Conservation (phyloP, 1,140 invertebrate genomes). For the Dendrolimus kikuchii region DNA sequence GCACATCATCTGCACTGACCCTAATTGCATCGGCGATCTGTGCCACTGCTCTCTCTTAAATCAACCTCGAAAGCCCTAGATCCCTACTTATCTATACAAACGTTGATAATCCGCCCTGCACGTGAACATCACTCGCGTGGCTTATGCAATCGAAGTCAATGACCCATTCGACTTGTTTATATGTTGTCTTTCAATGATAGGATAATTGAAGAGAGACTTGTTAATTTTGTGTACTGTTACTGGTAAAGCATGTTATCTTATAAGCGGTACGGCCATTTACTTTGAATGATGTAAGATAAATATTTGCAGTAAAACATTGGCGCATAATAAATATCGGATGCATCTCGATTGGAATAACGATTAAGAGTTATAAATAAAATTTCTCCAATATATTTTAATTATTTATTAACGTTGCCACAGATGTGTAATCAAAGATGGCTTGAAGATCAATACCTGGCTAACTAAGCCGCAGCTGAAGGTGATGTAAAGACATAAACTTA, state of each 20-base stretch:
- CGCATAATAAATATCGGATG: no score
- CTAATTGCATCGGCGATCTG: slow-evolving; percentile 57
- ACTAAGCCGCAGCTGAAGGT: no score
- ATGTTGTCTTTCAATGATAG: slow-evolving; percentile 26
- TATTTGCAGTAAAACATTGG: no score
- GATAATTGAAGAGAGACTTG: slow-evolving; percentile 20
- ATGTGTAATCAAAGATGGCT: no score
- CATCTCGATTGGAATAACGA: no score
- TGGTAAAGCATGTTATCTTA: slow-evolving; percentile 25
- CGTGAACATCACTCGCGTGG: slow-evolving; percentile 28
- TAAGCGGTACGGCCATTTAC: slow-evolving; percentile 25
- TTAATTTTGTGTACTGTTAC: slow-evolving; percentile 23
- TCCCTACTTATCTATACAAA: slow-evolving; percentile 45
- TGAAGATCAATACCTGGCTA: no score
- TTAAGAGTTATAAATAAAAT: no score
- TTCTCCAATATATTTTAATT: no score
- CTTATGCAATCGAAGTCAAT: slow-evolving; percentile 59
- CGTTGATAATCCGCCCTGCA: slow-evolving; percentile 45
- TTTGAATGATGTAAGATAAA: no score
- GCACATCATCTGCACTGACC: slow-evolving; percentile 56
- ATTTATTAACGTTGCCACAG: no score
- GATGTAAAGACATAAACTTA: no score
- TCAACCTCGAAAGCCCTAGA: slow-evolving; percentile 64
- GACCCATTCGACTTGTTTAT: slow-evolving; percentile 46
- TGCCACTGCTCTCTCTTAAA: slow-evolving; percentile 67